Evolutionary conservation across 2,797 vertebrate species (phyloP), one percentile per base, ranked within the genome.

Genomic region (Gymnoscopelus braueri): DNA sequence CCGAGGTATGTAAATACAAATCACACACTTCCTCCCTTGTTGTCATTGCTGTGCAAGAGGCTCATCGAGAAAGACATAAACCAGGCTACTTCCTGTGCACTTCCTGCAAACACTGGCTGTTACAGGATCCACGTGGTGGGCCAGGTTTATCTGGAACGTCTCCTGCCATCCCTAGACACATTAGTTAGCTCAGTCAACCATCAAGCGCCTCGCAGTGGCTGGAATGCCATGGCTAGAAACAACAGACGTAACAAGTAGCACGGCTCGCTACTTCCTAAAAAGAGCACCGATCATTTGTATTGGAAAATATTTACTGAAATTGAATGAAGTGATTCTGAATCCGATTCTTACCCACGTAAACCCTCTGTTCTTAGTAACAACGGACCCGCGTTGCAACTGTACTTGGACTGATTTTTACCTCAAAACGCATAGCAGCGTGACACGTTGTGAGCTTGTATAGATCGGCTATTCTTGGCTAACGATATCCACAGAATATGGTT

Each of bases 81-180:
- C 76, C 87, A 88, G 89, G 61, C 71, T 6, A 64, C 71, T 85
- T 81, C 78, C 84, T 81, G 81, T 88, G 67, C 68, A 74, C 74
- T 58, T 67, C 49, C 6, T 62, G 70, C 65, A 44, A 15, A 62
- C 9, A 10, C 39, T 1, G 0, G 2, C 79, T 80, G 84, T 80
- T 70, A 74, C 73, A 57, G 78, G 79, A 84, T 75, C 74, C 62
- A n/a, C 65, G 63, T 47, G 0, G 39, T 44, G 56, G 74, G 76
- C 62, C 64, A 59, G 74, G 80, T 87, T 87, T 88, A 87, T 78
- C 79, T 69, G 11, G 82, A 86, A 75, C 86, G 87, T 85, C 87
- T 88, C 86, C 85, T 85, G 74, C 85, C 76, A 72, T 69, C 81
- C 35, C 1, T 39, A 19, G 24, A 80, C 5, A 6, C 84, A 86